These are phyloP conservation scores for Epinotia brunnichana DNA, from an alignment of 2,888 invertebrate species.

Conservation along the genomic window DNA sequence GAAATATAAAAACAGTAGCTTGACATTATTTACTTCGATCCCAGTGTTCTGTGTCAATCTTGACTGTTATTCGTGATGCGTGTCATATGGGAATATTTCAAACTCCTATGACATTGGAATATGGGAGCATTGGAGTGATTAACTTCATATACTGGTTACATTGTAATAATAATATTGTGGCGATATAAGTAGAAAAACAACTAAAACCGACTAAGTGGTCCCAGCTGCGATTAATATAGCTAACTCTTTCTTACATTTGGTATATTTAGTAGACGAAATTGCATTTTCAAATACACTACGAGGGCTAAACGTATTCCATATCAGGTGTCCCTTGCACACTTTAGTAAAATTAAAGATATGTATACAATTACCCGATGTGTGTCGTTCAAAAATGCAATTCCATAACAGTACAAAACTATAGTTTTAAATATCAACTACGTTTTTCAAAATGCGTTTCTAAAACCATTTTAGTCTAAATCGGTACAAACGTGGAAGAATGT, in stretches of 20 bases:
- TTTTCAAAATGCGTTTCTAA: conserved; percentile 26
- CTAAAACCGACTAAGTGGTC: conserved; percentile 59
- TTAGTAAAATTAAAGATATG: background rate
- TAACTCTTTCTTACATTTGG: conserved; percentile 42
- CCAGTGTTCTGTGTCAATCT: background rate
- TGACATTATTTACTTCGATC: background rate
- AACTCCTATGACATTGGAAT: too few species aligned
- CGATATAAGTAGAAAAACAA: conserved; percentile 36
- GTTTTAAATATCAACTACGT: conserved; percentile 14
- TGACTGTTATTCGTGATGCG: background rate
- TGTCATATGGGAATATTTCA: too few species aligned
- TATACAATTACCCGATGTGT: background rate
- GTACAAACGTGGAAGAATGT: conserved; percentile 17
- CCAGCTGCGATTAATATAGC: conserved; percentile 49
- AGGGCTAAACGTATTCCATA: background rate
- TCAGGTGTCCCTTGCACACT: background rate
- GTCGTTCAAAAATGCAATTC: conserved; percentile 34
- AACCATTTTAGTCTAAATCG: conserved; percentile 31
- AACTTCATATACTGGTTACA: background rate
- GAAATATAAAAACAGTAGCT: conserved; percentile 4
- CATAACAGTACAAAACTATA: conserved; percentile 34
- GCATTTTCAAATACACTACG: conserved; percentile 21
- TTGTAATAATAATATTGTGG: background rate
- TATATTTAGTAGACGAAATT: conserved; percentile 38
- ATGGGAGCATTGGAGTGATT: background rate